Evolutionary conservation across 1,140 invertebrate species (phyloP), one percentile per base, ranked within the genome.

Genomic region (Drosophila subpulchrella): DNA sequence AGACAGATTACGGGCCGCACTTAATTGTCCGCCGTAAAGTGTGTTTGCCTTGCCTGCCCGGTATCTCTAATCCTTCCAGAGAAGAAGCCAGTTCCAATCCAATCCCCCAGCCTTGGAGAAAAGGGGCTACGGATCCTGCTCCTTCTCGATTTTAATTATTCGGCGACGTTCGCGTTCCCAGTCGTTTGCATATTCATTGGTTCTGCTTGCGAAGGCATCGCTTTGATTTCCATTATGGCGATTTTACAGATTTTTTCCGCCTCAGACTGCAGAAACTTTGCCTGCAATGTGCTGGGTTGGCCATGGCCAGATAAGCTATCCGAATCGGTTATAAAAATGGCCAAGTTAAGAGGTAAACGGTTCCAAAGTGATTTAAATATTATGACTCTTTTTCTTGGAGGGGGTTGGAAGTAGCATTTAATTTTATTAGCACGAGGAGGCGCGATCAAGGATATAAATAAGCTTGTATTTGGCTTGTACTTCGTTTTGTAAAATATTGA

Each of bases 1-100:
- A 78, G 79, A 86, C 83, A 88, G 83, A 86, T 86, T 86, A 86
- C 75, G 84, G 63, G 51, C 34, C 70, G 70, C 80, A 79, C 66
- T 86, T 86, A 86, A 88, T 88, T 83, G 84, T 88, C 83, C 75
- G 67, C 66, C 75, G 63, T 88, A 88, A 86, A 76, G 50, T 78
- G 74, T 78, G 32, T 34, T 34, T 34, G 32, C 32, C 32, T 72
- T 46, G 44, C 39, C 61, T 55, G 71, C 82, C 39, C 61, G 59
- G 71, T 88, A 82, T 83, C 83, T 76, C 58, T 63, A 54, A 56
- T 76, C 73, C 73, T 48, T 42, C 62, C 42, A 67, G 34, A 11
- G 55, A 47, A 47, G 63, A 47, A 24, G 32, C 57, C 42, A 61
- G 55, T 27, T 7, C 66, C 44, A 34, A 42, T 7, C 66, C 44